Evolutionary conservation across 2,113 vertebrate genomes (phyloP), one percentile per base, ranked within the genome.

Genomic region (Chaenocephalus aceratus): DNA sequence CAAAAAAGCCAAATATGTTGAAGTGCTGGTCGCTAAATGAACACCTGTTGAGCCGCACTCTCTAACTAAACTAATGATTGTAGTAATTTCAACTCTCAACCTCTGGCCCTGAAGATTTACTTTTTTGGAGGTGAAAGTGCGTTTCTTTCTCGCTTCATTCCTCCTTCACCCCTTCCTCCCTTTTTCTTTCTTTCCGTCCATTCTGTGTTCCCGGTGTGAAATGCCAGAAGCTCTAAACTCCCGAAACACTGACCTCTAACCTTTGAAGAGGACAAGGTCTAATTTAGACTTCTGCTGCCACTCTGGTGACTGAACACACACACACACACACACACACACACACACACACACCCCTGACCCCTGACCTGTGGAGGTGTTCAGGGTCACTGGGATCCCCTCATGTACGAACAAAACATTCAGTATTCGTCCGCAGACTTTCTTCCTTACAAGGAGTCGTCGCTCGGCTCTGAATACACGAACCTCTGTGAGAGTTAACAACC

Each of bases 181-280:
- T 18, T 10, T 49, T 30, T 5, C 3, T 3, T 6, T 51, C 53
- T n/a, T 36, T 83, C 63, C 18, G 65, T 80, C 64, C 59, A 49
- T 49, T 82, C 73, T 73, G 44, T 67, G 61, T 68, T 77, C 62
- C n/a, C 2, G 10, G 83, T 93, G 92, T 88, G 86, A 94, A 92
- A 94, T 92, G 85, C 88, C 93, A 87, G 78, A 77, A 74, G 75
- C 53, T 82, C 83, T 69, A 74, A 62, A 30, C 84, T 71, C 67
- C 82, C 77, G 87, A 92, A 79, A 81, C 75, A 13, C 21, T 82
- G 83, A 80, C 87, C 79, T 75, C 44, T 89, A 86, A 91, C 90
- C 90, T 84, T n/a, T 88, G 41, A 41, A 53, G 72, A 89, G 51
- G 74, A 61, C 68, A 86, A 58, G 49, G 26, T 85, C 85, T 86